Conservation (phyloP, 2,797 vertebrate genomes). For the Ctenopoma multispine region DNA sequence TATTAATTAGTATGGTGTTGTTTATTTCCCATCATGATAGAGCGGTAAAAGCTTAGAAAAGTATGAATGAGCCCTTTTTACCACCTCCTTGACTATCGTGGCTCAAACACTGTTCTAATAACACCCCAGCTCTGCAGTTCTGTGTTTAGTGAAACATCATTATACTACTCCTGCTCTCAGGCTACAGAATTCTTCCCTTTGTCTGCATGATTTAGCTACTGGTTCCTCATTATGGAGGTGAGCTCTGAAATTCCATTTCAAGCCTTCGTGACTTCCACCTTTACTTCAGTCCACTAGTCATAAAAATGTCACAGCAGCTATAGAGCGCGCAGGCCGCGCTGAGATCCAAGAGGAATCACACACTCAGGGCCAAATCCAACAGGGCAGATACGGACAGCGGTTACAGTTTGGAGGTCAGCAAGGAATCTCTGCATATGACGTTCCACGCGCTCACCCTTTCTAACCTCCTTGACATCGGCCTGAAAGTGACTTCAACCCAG, state of each 20-base stretch:
- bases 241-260: slow-evolving; percentile 66
- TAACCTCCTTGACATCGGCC: slow-evolving; percentile 46
- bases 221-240: slow-evolving; percentile 63
- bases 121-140: slow-evolving; percentile 21
- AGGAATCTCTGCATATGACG: slow-evolving; percentile 47
- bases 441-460: slow-evolving; percentile 38
- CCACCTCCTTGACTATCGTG: neutral
- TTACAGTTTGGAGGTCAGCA: slow-evolving; percentile 38
- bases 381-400: slow-evolving; percentile 33
- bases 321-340: slow-evolving; percentile 43
- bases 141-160: slow-evolving; percentile 56
- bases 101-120: slow-evolving; percentile 22
- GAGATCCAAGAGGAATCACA: slow-evolving; percentile 56
- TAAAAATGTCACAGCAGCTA: slow-evolving; percentile 71
- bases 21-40: slow-evolving; percentile 3
- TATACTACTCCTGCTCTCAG: slow-evolving; percentile 40
- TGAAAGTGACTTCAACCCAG: slow-evolving; percentile 60
- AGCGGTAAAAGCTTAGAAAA: neutral
- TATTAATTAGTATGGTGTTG: neutral
- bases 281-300: slow-evolving; percentile 71
- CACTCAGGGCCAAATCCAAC: slow-evolving; percentile 36
- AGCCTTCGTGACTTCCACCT: slow-evolving; percentile 71
- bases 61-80: slow-evolving; percentile 14
- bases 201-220: slow-evolving; percentile 66
- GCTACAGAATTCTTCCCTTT: slow-evolving; percentile 46